phyloP scores from a whole-genome alignment of 2,888 invertebrate genomes.

The Synergus itoensis region DNA sequence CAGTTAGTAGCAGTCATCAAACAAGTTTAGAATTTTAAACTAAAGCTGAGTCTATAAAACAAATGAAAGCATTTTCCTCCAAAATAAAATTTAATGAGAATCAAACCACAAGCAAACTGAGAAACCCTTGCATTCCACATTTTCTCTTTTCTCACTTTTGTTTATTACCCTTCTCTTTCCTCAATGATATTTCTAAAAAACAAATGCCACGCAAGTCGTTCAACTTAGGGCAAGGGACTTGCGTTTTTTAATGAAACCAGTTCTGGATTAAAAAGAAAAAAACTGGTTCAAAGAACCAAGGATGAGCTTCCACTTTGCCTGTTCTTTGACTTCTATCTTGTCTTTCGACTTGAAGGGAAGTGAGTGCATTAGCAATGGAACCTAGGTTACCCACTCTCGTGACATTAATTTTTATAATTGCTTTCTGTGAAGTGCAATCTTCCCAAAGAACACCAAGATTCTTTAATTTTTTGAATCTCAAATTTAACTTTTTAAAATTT shows the following conservation, averaged over 20 bases:
- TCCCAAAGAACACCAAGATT: neutral
- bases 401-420: neutral
- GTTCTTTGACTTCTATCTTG: neutral
- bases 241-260: neutral
- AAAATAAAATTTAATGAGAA: too few species aligned
- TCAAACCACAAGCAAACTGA: neutral
- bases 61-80: neutral
- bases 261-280: neutral
- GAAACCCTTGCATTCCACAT: neutral
- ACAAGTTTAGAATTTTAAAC: neutral
- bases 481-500: constrained; percentile 72
- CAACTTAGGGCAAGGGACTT: neutral
- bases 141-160: neutral
- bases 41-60: neutral
- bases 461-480: neutral
- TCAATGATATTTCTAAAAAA: neutral
- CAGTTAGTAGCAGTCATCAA: neutral
- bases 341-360: neutral
- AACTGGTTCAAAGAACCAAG: neutral
- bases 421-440: neutral
- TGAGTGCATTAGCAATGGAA: neutral
- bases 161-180: neutral
- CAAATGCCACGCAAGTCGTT: neutral
- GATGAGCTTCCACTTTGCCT: neutral
- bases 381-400: neutral